Evolutionary conservation across 2,113 vertebrate species (phyloP).

Genomic region (Saccopteryx leptura): DNA sequence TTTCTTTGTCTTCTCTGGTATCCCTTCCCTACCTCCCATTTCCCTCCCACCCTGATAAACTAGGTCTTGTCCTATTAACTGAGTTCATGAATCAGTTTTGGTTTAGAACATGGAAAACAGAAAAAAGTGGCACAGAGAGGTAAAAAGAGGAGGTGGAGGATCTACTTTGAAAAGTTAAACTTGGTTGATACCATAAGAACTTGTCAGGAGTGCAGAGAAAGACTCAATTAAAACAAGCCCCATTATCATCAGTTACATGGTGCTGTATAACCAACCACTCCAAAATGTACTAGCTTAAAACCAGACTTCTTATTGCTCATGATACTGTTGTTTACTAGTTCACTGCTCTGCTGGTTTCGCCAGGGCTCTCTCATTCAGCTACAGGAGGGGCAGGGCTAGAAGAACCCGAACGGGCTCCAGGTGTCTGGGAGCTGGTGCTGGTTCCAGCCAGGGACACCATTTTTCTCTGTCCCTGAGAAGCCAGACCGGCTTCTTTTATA

Average conservation of each 20-base stretch:
- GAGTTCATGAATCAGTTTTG: not conserved
- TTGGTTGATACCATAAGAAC: not conserved
- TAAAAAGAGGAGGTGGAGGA: not conserved
- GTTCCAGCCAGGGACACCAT: not conserved
- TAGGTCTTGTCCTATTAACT: not conserved
- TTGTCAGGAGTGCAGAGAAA: not conserved
- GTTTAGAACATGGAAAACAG: not conserved
- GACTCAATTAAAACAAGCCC: not conserved
- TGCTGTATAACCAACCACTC: not conserved
- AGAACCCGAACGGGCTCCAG: not conserved
- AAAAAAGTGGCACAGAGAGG: not conserved
- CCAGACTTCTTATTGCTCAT: not conserved
- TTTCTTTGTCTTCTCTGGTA: slow-evolving; percentile 13
- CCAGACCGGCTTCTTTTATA: not conserved
- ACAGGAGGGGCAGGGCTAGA: not conserved
- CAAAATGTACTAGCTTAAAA: not conserved
- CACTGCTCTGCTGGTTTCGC: not conserved
- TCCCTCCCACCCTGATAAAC: not conserved
- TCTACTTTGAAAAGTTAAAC: not conserved
- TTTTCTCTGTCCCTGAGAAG: not conserved
- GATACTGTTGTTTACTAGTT: not conserved
- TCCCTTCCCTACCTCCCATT: not conserved
- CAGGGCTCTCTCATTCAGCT: not conserved
- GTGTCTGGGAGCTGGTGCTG: not conserved
- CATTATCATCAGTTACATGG: not conserved